Evolutionary conservation across 2,797 vertebrate genomes (phyloP).

Genomic region (Centroberyx gerrardi): DNA sequence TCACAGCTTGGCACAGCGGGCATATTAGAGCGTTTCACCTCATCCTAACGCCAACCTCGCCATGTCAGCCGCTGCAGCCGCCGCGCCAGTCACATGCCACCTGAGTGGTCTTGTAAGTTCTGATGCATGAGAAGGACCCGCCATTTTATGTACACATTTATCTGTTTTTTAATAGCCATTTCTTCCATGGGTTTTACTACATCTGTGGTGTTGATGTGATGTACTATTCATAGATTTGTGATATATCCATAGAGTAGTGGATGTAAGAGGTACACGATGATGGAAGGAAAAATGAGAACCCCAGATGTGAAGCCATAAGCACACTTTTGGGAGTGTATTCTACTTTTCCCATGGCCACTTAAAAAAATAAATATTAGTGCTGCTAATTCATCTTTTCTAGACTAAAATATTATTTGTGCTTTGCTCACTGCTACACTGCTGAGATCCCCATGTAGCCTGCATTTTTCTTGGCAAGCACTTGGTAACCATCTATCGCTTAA

Average conservation of each 20-base stretch:
- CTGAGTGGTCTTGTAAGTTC: conserved; percentile 75
- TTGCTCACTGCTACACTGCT: too few relatives aligned
- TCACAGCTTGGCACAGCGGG: conserved; percentile 63
- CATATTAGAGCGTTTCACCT: conserved; percentile 69
- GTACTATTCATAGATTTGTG: neutral
- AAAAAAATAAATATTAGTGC: neutral
- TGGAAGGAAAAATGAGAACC: neutral
- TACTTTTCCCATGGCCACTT: neutral
- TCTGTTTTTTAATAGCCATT: neutral
- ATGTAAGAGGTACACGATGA: neutral
- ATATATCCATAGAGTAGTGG: neutral
- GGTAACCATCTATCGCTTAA: neutral
- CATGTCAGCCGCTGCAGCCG: conserved; percentile 53
- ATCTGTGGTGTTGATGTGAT: conserved; percentile 15
- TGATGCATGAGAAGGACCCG: conserved; percentile 11
- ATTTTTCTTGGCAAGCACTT: neutral
- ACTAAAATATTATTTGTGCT: too few relatives aligned
- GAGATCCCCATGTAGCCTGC: too few relatives aligned
- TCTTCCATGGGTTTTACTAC: neutral
- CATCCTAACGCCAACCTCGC: conserved; percentile 60
- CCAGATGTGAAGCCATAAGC: neutral
- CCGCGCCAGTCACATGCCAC: conserved; percentile 55
- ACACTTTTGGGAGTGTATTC: neutral
- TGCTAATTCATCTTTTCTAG: too few relatives aligned
- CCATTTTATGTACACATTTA: neutral